phyloP scores from a whole-genome alignment of 2,888 invertebrate genomes.

The Drosophila setosimentum region DNA sequence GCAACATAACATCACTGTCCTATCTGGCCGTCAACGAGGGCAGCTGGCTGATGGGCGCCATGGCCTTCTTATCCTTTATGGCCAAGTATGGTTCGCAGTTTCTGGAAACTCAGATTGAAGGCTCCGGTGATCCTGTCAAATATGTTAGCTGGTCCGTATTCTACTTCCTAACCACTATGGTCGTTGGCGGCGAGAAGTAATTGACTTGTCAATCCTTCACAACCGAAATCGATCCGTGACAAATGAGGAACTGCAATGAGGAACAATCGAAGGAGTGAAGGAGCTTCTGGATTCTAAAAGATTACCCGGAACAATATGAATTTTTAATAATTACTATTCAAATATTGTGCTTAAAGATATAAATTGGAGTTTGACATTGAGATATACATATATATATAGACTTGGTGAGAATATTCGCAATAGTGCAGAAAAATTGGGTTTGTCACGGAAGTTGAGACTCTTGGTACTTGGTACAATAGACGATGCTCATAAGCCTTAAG shows the following conservation, averaged over 20 bases:
- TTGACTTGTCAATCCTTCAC: background rate
- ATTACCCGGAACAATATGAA: background rate
- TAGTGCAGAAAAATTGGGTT: background rate
- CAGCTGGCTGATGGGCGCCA: constrained; percentile 59
- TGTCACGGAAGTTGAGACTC: no score
- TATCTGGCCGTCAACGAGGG: constrained; percentile 75
- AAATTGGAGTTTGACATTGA: no score
- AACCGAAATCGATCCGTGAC: background rate
- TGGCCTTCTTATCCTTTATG: constrained; percentile 70
- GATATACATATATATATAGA: background rate
- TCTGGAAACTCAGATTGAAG: constrained; percentile 33
- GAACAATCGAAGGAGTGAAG: background rate
- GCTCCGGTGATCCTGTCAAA: constrained; percentile 29
- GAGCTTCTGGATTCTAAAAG: no score
- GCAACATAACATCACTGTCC: constrained; percentile 73
- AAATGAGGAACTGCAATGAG: background rate
- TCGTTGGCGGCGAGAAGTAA: constrained; percentile 46
- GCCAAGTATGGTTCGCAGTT: constrained; percentile 65
- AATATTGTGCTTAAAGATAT: no score
- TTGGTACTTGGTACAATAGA: background rate
- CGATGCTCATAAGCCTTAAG: background rate
- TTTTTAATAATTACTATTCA: no score
- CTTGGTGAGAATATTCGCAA: background rate
- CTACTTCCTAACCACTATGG: constrained; percentile 44
- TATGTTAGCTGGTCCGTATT: constrained; percentile 62